phyloP scores from a whole-genome alignment of 2,113 vertebrate genomes.

The Xenopus laevis region DNA sequence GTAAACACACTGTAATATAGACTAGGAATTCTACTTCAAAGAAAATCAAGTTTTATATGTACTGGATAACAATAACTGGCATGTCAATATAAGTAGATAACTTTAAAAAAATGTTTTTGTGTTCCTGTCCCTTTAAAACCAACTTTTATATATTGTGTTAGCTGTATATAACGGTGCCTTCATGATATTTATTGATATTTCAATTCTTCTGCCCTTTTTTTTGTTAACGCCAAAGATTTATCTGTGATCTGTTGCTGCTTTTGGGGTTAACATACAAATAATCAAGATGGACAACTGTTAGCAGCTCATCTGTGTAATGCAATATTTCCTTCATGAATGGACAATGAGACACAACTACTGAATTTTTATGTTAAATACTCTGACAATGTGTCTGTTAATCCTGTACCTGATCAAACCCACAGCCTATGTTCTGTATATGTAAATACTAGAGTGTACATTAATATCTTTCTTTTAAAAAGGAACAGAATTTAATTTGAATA shows the following conservation, averaged over 20 bases:
- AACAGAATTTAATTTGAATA: no score
- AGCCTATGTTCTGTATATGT: no score
- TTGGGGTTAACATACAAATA: background rate
- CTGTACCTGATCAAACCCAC: background rate
- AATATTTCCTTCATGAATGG: background rate
- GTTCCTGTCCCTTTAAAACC: background rate
- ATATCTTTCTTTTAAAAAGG: no score
- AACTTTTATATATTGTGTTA: background rate
- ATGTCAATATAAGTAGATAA: no score
- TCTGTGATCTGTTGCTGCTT: background rate
- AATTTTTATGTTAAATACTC: background rate
- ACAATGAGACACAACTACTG: background rate
- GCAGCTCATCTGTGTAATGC: background rate
- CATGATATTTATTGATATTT: conserved; percentile 28
- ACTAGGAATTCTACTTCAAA: no score
- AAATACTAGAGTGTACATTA: no score
- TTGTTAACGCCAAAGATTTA: background rate
- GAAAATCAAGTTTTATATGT: no score
- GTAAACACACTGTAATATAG: no score
- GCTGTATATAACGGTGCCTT: conserved; percentile 21
- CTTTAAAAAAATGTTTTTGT: no score
- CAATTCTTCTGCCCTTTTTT: background rate
- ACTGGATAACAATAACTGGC: no score
- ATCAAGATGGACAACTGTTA: background rate
- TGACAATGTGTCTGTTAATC: background rate